Evolutionary conservation across 35 echinoderm and acorn worm species (phyloP).

Genomic region (Eucidaris tribuloides): DNA sequence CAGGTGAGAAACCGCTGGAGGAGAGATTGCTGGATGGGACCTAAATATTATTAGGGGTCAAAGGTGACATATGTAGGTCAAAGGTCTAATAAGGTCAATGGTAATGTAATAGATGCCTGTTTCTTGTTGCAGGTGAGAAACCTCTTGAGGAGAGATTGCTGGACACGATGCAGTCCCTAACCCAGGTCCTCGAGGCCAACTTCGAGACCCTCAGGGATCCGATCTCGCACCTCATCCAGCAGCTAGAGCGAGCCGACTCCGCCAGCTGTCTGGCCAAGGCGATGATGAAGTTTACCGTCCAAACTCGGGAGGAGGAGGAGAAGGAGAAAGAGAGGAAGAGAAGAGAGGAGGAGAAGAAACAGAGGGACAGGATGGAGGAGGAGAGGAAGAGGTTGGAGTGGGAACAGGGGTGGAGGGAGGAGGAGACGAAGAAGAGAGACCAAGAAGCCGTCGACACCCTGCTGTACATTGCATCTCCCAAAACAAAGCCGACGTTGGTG

Average conservation of each 20-base stretch:
- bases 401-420: background rate
- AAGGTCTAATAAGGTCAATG: too few relatives aligned
- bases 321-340: background rate
- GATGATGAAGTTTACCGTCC: background rate
- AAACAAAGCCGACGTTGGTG: too few relatives aligned
- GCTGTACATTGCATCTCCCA: too few relatives aligned
- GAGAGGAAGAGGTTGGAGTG: background rate
- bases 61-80: too few relatives aligned
- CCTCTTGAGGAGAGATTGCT: background rate
- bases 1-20: too few relatives aligned
- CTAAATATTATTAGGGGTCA: too few relatives aligned
- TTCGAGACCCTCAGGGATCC: background rate
- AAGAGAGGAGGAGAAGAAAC: background rate
- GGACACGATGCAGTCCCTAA: background rate
- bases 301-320: conserved; percentile 1
- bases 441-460: too few relatives aligned
- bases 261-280: background rate
- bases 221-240: background rate
- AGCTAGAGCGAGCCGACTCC: background rate
- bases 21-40: too few relatives aligned
- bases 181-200: background rate
- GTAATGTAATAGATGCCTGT: background rate
- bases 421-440: background rate
- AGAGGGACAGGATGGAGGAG: background rate
- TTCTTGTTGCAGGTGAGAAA: conserved; percentile 7